phyloP scores from a whole-genome alignment of 1,140 invertebrate genomes.

The Onthophagus taurus region DNA sequence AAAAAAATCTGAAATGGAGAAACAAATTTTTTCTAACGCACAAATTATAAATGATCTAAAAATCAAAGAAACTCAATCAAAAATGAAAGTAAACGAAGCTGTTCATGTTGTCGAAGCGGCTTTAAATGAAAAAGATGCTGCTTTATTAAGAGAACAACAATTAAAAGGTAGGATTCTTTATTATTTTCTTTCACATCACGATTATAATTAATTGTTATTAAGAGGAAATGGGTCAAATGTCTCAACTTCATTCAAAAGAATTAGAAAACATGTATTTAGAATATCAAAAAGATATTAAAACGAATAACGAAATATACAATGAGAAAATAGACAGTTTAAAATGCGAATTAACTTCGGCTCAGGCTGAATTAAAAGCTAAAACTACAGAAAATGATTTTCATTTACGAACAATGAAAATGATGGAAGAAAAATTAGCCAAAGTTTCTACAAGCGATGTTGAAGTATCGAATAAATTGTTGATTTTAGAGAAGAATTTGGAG shows the following conservation, averaged over 20 bases:
- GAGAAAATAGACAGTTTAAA: conserved; percentile 20
- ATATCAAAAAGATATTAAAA: conserved; percentile 20
- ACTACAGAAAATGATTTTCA: conserved; percentile 22
- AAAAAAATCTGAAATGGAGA: conserved; percentile 19
- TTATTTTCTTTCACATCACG: neutral
- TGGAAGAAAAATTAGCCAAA: conserved; percentile 26
- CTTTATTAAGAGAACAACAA: conserved; percentile 27
- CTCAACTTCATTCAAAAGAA: conserved; percentile 16
- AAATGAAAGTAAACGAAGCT: conserved; percentile 31
- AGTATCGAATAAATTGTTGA: conserved; percentile 23
- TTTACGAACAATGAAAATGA: conserved; percentile 22
- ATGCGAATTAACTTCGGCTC: conserved; percentile 17
- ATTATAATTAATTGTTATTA: neutral
- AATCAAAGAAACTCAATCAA: conserved; percentile 24
- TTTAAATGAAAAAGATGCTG: conserved; percentile 32
- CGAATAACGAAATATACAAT: conserved; percentile 20
- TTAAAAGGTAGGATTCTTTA: conserved; percentile 19
- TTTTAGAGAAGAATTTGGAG: conserved; percentile 32
- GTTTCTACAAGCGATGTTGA: conserved; percentile 19
- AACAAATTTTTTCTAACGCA: conserved; percentile 18
- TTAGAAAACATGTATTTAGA: conserved; percentile 23
- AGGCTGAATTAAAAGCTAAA: conserved; percentile 22
- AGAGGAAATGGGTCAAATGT: conserved; percentile 23
- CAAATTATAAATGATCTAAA: conserved; percentile 21
- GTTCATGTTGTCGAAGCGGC: conserved; percentile 30